These are phyloP conservation scores for Drosophila paranaensis DNA, from an alignment of 2,888 invertebrate genomes.

Conservation along the genomic window DNA sequence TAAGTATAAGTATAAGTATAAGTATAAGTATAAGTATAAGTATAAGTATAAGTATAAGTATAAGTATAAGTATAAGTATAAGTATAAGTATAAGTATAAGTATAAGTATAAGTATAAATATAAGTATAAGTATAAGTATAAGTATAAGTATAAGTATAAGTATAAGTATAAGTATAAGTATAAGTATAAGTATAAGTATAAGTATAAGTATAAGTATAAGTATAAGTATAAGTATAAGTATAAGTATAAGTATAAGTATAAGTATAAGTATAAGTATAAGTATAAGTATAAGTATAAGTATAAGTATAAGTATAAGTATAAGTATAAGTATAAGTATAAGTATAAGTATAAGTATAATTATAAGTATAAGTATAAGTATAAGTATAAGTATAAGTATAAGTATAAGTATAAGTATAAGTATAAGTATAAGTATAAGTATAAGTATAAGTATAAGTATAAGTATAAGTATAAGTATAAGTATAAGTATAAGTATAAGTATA, in stretches of 20 bases:
- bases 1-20: constrained; percentile 8
- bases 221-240: constrained; percentile 10
- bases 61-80: constrained; percentile 8
- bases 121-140: constrained; percentile 4
- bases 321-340: constrained; percentile 11
- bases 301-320: constrained; percentile 10
- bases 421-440: constrained; percentile 10
- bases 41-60: constrained; percentile 7
- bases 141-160: constrained; percentile 1
- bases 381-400: constrained; percentile 12
- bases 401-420: constrained; percentile 10
- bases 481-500: constrained; percentile 13
- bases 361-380: constrained; percentile 11
- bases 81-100: constrained; percentile 10
- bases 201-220: constrained; percentile 11
- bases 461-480: constrained; percentile 13
- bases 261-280: constrained; percentile 6
- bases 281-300: constrained; percentile 5
- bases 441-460: constrained; percentile 12
- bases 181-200: constrained; percentile 6
- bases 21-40: constrained; percentile 8
- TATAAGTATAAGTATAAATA: too few relatives aligned
- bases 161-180: constrained; percentile 5
- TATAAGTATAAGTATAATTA: constrained; percentile 9
- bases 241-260: constrained; percentile 10